A percentile compares a stretch with the other conserved stretches of the same genome.
phyloP scores from a whole-genome alignment of 2,113 vertebrate species.

The Mustelus asterias region DNA sequence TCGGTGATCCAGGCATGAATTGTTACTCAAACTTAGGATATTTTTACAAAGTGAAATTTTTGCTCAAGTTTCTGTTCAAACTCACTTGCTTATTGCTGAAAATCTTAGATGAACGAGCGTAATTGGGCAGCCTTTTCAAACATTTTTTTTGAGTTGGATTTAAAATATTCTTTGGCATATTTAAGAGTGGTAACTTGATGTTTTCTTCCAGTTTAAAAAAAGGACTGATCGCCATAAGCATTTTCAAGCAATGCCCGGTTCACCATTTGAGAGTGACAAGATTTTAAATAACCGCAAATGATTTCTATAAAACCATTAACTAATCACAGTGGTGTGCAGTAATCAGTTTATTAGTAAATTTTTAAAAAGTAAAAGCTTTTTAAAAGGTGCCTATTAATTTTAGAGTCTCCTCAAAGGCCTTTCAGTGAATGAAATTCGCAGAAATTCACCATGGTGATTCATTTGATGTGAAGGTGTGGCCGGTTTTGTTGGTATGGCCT shows the following conservation, averaged over 20 bases:
- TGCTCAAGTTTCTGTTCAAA: background rate
- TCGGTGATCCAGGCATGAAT: too few relatives aligned
- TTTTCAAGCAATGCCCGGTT: too few relatives aligned
- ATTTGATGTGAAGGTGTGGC: background rate
- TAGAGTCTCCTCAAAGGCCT: background rate
- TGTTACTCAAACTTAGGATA: background rate
- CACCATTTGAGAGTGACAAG: too few relatives aligned
- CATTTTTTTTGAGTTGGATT: background rate
- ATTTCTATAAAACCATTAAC: background rate
- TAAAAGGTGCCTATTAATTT: background rate
- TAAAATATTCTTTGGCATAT: background rate
- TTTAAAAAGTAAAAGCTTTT: background rate
- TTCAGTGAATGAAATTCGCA: background rate
- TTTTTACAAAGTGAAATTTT: background rate
- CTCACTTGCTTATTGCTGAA: background rate
- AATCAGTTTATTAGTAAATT: background rate
- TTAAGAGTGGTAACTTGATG: background rate
- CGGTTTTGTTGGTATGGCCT: background rate
- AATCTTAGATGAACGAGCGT: background rate
- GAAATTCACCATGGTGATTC: background rate
- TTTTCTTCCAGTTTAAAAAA: background rate
- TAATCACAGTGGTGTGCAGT: background rate
- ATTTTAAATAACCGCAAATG: too few relatives aligned
- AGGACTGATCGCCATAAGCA: background rate
- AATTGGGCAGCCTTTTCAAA: background rate